Conservation (phyloP, 92 coral and sea anemone species). For the Metridium senile region DNA sequence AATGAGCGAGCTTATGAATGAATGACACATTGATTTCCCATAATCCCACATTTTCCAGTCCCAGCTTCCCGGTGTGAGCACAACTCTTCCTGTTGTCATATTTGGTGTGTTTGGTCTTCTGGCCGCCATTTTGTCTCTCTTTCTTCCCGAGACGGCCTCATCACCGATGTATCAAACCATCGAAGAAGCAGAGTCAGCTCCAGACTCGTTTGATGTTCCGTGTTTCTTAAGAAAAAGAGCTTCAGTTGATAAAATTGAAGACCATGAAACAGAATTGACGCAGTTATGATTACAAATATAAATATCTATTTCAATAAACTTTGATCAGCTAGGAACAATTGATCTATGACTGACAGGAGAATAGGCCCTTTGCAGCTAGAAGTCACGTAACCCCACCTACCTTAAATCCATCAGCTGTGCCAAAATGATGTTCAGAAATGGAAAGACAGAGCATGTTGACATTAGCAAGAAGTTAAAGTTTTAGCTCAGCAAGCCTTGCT, state of each 20-base stretch:
- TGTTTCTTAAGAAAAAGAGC: neutral
- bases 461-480: no score
- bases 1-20: neutral
- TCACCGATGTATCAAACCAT: conserved; percentile 10
- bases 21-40: neutral
- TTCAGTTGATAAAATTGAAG: neutral
- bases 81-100: neutral
- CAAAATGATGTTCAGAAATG: no score
- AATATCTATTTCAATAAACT: no score
- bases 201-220: neutral
- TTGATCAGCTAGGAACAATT: no score
- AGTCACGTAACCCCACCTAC: no score
- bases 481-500: no score
- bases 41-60: neutral
- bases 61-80: conserved; percentile 9
- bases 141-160: neutral
- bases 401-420: no score
- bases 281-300: no score
- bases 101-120: conserved; percentile 5
- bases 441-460: no score
- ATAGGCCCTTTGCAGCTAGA: no score
- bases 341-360: no score
- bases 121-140: neutral
- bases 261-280: neutral
- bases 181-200: neutral